Base-by-base conservation (phyloP, 1,140 invertebrate species). In the Rhysida immarginata region DNA sequence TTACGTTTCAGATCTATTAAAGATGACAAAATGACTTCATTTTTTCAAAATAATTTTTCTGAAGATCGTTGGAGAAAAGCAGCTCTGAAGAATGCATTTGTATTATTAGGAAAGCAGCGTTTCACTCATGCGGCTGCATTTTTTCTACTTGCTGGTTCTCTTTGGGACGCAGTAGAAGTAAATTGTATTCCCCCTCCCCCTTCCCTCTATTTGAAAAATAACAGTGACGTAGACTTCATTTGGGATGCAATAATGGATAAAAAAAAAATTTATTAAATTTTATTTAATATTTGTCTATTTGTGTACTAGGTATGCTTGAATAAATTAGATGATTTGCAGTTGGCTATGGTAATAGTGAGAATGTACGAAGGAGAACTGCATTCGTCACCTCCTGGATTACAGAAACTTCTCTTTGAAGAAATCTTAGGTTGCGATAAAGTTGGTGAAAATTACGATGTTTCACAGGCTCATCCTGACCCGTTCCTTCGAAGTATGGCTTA, bases 51-150 rank as follows among this genome's bases (percentile, higher is more conserved):
- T 66, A 92, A 99, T 66, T 99, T 99, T 66, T 71, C 72, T 1
- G 82, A 95, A 69, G 87, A 95, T 64, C 72, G 92, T 53, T 97
- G 94, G 92, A 78, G 93, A 5, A 97, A 94, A 68, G 93, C 93
- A 2, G 95, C 96, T 0, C 67, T 96, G 23, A 99, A 98, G 74
- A 99, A 99, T 72, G 96, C 96, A 0, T 99, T 94, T 69, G 89
- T 89, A 3, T 71, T 99, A 16, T 75, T 99, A 5, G 92, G 94
- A 1, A 95, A 93, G 68, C 95, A 99, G 69, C 73, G 92, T 49
- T 98, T 96, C 68, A 84, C 90, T 45, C 82, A 94, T 68, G 85
- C 93, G n/a, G 84, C 88, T 20, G 85, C 90, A 44, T 90, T 99
- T 70, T 99, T 99, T 71, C 73, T 99, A 26, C 71, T 99, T 0